Percentiles rank a stretch among this genome's conserved stretches.
These are phyloP conservation scores for Drosophila carrolli DNA, from an alignment of 1,140 invertebrate genomes.

Conservation along the genomic window DNA sequence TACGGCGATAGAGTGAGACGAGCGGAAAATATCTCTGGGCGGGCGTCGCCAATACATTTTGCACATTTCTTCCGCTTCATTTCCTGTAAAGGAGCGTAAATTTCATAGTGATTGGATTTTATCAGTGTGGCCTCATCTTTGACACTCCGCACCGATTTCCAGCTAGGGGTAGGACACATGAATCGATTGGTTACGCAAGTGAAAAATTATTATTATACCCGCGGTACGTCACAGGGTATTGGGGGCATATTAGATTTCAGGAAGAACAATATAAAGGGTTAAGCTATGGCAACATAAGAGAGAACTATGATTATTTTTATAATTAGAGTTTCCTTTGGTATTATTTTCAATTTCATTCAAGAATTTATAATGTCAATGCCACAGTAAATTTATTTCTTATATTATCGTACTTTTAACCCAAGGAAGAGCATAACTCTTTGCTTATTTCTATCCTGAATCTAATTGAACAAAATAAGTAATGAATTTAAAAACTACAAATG, in stretches of 20 bases:
- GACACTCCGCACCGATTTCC: constrained; percentile 60
- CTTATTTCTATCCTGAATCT: too few species aligned
- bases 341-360: too few species aligned
- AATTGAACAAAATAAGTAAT: too few species aligned
- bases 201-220: constrained; percentile 73
- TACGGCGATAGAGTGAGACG: constrained; percentile 9
- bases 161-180: constrained; percentile 57
- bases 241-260: constrained; percentile 9
- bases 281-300: not conserved
- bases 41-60: constrained; percentile 72
- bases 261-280: not conserved
- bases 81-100: constrained; percentile 82
- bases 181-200: constrained; percentile 83
- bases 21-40: constrained; percentile 2
- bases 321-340: too few species aligned
- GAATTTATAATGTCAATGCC: too few species aligned
- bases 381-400: too few species aligned
- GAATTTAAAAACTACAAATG: too few species aligned
- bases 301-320: too few species aligned
- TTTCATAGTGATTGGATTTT: constrained; percentile 83
- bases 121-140: constrained; percentile 82
- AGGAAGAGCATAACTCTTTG: too few species aligned
- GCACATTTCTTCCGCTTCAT: constrained; percentile 83
- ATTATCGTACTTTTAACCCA: too few species aligned
- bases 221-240: constrained; percentile 11